Percentiles rank a stretch among this genome's conserved stretches.
These are phyloP conservation scores for Nannobrachium achirus DNA, from an alignment of 2,113 vertebrate genomes.

Conservation along the genomic window DNA sequence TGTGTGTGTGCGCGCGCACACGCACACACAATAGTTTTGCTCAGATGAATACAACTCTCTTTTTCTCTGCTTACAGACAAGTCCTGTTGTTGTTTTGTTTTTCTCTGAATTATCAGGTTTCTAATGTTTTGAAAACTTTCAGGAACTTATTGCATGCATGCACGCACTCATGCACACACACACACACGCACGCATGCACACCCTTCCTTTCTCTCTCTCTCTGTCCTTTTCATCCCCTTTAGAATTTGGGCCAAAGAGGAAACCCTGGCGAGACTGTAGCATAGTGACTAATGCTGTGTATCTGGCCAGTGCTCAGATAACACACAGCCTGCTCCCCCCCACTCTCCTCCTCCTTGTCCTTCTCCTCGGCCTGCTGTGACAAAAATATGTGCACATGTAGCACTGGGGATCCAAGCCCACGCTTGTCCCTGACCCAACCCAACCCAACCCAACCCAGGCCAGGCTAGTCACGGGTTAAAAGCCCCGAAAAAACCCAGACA, in stretches of 20 bases:
- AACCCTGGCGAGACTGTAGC: slow-evolving; percentile 83
- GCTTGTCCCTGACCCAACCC: slow-evolving; percentile 57
- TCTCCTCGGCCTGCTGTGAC: slow-evolving; percentile 71
- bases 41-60: no score
- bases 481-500: background rate
- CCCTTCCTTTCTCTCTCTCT: slow-evolving; percentile 37
- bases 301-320: slow-evolving; percentile 64
- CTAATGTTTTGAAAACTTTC: slow-evolving; percentile 39
- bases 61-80: background rate
- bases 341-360: no score
- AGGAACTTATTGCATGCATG: background rate
- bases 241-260: slow-evolving; percentile 81
- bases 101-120: slow-evolving; percentile 29
- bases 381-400: slow-evolving; percentile 69
- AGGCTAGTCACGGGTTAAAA: slow-evolving; percentile 14
- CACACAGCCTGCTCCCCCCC: slow-evolving; percentile 67
- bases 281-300: slow-evolving; percentile 82
- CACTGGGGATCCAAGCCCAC: slow-evolving; percentile 53
- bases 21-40: no score
- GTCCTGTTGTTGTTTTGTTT: slow-evolving; percentile 5
- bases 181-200: slow-evolving; percentile 18
- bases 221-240: slow-evolving; percentile 66
- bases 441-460: slow-evolving; percentile 40
- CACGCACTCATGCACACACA: no score
- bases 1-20: no score